A percentile compares a stretch with the other conserved stretches of the same genome.
These are phyloP conservation scores for Eulemur mongoz DNA, from an alignment of 2,797 vertebrate species.

Conservation along the genomic window DNA sequence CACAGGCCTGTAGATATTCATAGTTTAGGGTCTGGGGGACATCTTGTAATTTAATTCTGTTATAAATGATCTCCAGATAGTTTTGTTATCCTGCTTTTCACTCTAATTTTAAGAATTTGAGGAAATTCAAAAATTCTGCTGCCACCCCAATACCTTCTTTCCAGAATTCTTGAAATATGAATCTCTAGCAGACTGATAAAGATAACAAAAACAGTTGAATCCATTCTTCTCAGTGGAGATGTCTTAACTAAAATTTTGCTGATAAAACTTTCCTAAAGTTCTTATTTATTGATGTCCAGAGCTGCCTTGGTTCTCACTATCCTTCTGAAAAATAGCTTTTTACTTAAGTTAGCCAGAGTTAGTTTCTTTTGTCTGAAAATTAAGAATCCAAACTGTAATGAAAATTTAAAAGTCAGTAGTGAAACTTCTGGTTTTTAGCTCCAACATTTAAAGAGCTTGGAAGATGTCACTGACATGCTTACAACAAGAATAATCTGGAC, in stretches of 20 bases:
- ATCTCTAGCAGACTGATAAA: background rate
- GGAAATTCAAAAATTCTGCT: background rate
- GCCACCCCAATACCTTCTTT: background rate
- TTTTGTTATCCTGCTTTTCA: background rate
- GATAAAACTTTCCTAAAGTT: background rate
- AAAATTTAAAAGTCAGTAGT: constrained; percentile 18
- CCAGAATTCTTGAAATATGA: background rate
- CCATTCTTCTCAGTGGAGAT: background rate
- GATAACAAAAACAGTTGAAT: background rate
- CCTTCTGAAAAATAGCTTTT: background rate
- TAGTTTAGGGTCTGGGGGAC: background rate
- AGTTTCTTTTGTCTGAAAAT: constrained; percentile 13
- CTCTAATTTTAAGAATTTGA: background rate
- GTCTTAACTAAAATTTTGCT: background rate
- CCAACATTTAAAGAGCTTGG: background rate
- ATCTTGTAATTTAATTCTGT: background rate
- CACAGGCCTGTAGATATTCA: background rate
- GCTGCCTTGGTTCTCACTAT: background rate
- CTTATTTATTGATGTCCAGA: background rate
- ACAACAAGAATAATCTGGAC: background rate
- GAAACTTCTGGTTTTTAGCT: constrained; percentile 1
- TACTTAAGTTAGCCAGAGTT: background rate
- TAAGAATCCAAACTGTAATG: background rate
- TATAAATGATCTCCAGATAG: background rate
- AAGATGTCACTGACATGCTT: background rate